Evolutionary conservation across 2,113 vertebrate genomes (phyloP).

Genomic region (Buteo buteo): DNA sequence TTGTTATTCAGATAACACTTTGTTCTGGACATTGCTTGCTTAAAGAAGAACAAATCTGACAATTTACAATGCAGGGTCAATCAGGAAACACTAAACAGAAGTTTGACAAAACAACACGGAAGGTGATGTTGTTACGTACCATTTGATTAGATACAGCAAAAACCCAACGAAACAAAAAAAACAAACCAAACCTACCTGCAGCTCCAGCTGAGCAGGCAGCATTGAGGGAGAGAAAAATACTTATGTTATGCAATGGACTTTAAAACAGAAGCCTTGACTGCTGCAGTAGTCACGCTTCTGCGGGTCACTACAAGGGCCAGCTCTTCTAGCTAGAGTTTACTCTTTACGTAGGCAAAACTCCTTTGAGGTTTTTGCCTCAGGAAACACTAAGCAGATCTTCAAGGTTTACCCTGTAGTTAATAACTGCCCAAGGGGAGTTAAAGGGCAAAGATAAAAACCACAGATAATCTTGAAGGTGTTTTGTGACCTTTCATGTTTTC

Average conservation of each 20-base stretch:
- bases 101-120: constrained; percentile 48
- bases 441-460: constrained; percentile 5
- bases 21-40: neutral
- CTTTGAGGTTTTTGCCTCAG: neutral
- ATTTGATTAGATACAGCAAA: constrained; percentile 52
- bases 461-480: neutral
- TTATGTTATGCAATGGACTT: constrained; percentile 67
- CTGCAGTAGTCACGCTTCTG: neutral
- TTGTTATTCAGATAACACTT: neutral
- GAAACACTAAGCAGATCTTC: neutral
- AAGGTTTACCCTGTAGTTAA: neutral
- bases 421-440: neutral
- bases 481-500: neutral
- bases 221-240: constrained; percentile 78
- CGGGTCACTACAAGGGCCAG: constrained; percentile 15
- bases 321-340: neutral
- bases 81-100: neutral
- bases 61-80: neutral
- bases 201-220: constrained; percentile 88
- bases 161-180: neutral
- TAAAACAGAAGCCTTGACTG: constrained; percentile 62
- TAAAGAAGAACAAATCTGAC: neutral
- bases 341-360: neutral
- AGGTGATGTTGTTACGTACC: constrained; percentile 27
- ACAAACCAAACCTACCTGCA: constrained; percentile 84